Base-by-base conservation (phyloP, 2,888 invertebrate genomes). In the Carpatolechia fugitivella region DNA sequence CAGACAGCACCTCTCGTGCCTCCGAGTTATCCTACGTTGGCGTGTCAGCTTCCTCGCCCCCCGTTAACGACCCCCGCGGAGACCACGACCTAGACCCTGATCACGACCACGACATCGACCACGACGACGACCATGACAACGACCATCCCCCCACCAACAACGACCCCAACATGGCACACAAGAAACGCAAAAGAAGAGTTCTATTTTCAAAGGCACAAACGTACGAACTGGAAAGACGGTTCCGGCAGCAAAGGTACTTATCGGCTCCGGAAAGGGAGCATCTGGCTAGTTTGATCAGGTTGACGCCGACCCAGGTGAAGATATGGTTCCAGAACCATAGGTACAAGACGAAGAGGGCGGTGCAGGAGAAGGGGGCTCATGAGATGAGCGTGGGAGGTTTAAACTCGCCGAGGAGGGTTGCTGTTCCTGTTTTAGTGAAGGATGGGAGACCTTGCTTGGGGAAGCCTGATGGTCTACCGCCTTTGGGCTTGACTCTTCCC, bases 321-420 rank as follows among this genome's bases (percentile, higher is more conserved):
- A 99, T 99, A 71, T 99, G 99, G 99, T 99, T 99, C 90, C 99
- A 99, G 82, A 99, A 99, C 83, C 99, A 99, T 81, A 94, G 98
- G 75, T 99, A 99, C 91, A 99, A 99, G 92, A 98, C 99, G 74
- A 99, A 99, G 88, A 92, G 99, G n/a, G 97, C 99, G 0, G 96
- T 97, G 56, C 97, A 97, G 74, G 99, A 99, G 83, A 96, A 98
- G 82, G 95, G 96, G 14, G 83, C 93, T 63, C 93, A 47, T 62
- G 93, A 95, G 58, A 85, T 92, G 66, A 92, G 91, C 52, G 92
- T 92, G 0, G 92, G 92, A n/a, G 92, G 92, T 1, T 76, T 95
- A 69, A 94, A 95, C 41, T 97, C 98, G 0, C 98, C 98, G 0
- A 90, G 98, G 29, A 92, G 98, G 16, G 98, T 98, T 0, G 98